phyloP scores from a whole-genome alignment of 2,113 vertebrate species.

The Scortum barcoo region DNA sequence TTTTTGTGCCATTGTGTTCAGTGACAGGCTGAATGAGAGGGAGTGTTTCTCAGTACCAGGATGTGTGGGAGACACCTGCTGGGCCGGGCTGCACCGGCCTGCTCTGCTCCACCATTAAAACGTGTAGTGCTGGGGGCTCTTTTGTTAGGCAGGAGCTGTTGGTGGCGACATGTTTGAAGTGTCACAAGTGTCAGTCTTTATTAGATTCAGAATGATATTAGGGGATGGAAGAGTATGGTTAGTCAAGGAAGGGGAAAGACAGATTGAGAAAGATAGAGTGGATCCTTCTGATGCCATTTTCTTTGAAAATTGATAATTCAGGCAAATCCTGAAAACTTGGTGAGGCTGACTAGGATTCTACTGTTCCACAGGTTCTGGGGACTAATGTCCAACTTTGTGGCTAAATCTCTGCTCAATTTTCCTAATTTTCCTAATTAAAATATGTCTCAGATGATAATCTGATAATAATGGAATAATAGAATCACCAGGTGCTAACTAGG shows the following conservation, averaged over 20 bases:
- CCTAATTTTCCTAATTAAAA: conserved; percentile 68
- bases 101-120: conserved; percentile 87
- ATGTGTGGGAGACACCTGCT: conserved; percentile 94
- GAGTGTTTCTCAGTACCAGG: conserved; percentile 92
- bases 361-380: conserved; percentile 57
- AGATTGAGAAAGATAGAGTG: conserved; percentile 51
- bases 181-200: conserved; percentile 92
- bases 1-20: conserved; percentile 91
- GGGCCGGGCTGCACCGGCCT: conserved; percentile 89
- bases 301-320: conserved; percentile 50
- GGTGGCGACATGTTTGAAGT: conserved; percentile 91
- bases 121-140: conserved; percentile 86
- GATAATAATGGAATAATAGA: no score
- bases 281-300: conserved; percentile 18
- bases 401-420: conserved; percentile 49
- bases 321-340: conserved; percentile 70
- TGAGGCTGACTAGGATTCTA: conserved; percentile 70
- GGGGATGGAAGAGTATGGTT: conserved; percentile 71
- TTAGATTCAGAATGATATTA: conserved; percentile 88
- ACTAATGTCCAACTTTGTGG: conserved; percentile 45
- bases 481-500: conserved; percentile 35
- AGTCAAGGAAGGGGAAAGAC: conserved; percentile 38
- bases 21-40: conserved; percentile 93
- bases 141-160: conserved; percentile 91
- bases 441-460: conserved; percentile 45